A percentile compares a stretch with the other conserved stretches of the same genome.
These are phyloP conservation scores for Iguana delicatissima DNA, from an alignment of 2,797 vertebrate species.

Conservation along the genomic window DNA sequence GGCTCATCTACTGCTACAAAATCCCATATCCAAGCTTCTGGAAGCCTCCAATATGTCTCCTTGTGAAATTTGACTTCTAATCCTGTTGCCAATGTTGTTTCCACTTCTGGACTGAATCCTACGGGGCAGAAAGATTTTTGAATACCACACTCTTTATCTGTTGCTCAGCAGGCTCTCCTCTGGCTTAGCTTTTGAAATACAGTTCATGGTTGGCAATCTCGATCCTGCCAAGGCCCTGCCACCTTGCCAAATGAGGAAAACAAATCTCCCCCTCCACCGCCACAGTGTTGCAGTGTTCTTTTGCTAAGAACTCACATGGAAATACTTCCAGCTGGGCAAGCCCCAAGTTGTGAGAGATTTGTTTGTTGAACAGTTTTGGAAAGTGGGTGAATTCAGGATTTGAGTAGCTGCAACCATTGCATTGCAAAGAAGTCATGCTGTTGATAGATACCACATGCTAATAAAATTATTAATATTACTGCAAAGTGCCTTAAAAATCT, in stretches of 20 bases:
- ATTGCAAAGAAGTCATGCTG: background rate
- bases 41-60: background rate
- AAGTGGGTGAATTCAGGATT: background rate
- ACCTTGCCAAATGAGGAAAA: conserved; percentile 44
- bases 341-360: conserved; percentile 5
- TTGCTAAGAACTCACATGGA: conserved; percentile 33
- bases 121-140: background rate
- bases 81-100: background rate
- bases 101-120: background rate
- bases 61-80: background rate
- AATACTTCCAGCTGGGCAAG: conserved; percentile 15
- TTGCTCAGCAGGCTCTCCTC: background rate
- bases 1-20: background rate
- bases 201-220: conserved; percentile 29
- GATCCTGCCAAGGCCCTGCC: background rate
- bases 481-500: background rate
- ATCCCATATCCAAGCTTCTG: conserved; percentile 26
- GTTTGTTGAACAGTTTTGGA: background rate
- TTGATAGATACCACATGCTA: background rate
- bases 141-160: conserved; percentile 48
- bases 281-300: conserved; percentile 1
- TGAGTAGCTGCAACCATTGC: fast-evolving
- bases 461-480: fast-evolving
- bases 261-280: background rate
- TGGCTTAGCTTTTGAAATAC: conserved; percentile 44